Evolutionary conservation across 2,888 invertebrate species (phyloP), one percentile per base, ranked within the genome.

Genomic region (Ormyrus pomaceus): DNA sequence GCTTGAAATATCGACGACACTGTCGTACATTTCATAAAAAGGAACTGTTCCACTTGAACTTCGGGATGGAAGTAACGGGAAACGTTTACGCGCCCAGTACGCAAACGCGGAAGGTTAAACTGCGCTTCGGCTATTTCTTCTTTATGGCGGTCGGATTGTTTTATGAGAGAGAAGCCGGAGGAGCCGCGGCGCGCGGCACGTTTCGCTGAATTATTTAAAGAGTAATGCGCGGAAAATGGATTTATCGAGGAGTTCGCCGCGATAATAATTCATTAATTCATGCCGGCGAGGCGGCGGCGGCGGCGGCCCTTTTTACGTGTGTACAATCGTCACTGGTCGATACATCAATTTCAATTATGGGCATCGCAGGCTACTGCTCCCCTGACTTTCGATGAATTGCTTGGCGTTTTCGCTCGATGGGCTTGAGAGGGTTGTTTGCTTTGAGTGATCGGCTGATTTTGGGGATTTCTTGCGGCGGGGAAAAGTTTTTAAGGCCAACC

Each of bases 261-360:
- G 19, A 55, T 46, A n/a, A 66, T 72, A 66, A 77, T 72, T 77
- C 65, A 72, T 61, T 71, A 77, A 77, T 77, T 71, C 77, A 58
- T 55, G 34, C 34, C 34, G 34, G 34, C 46, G 61, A 19, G 13
- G n/a, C 5, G 5, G 6, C 59, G 19, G 13, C 19, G 13, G 19
- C 34, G 19, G 59, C 13, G 4, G 13, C 62, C 11, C 62, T 53
- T 53, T 11, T 71, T 69, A 4, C 19, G 50, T 58, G 8, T 53
- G n/a, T 55, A 34, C 34, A 34, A 34, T 34, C 34, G 34, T 34
- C 34, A 34, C 34, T 19, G 45, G 45, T 50, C 73, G 73, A 74
- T 66, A 50, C 56, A 64, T 73, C 73, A 73, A 64, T 64, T 56
- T 48, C 64, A 11, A 10, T 69, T 51, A 13, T 59, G 34, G 34